Evolutionary conservation across 2,797 vertebrate genomes (phyloP).

Genomic region (Acestrorhynchus altus): DNA sequence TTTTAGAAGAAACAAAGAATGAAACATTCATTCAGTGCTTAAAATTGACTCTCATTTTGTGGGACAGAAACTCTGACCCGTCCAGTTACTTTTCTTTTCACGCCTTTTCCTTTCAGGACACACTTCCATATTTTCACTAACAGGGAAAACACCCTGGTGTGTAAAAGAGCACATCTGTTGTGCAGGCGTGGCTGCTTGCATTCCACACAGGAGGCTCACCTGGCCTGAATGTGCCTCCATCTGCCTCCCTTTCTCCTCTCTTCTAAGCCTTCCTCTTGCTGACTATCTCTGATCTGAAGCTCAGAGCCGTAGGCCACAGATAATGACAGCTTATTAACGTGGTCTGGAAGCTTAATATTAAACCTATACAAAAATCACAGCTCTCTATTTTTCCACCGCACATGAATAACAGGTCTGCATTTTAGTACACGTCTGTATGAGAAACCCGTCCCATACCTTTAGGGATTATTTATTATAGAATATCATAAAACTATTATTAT

Average conservation of each 20-base stretch:
- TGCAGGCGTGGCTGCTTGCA: slow-evolving; percentile 55
- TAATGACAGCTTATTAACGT: not conserved
- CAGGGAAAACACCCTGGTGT: not conserved
- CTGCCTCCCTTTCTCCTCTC: slow-evolving; percentile 33
- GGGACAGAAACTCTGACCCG: not conserved
- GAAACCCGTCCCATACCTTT: no score
- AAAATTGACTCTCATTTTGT: no score
- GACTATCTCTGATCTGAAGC: not conserved
- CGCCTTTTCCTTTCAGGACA: not conserved
- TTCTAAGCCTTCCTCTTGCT: not conserved
- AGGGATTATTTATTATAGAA: no score
- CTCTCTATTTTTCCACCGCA: not conserved
- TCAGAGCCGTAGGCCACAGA: not conserved
- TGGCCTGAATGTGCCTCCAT: slow-evolving; percentile 48
- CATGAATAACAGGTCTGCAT: not conserved
- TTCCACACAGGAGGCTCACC: slow-evolving; percentile 56
- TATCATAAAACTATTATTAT: no score
- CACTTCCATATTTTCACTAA: slow-evolving; percentile 23
- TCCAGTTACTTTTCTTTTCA: not conserved
- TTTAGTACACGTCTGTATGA: not conserved
- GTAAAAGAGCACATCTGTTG: slow-evolving; percentile 63
- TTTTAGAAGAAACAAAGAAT: no score
- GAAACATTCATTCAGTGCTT: no score
- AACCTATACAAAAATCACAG: not conserved
- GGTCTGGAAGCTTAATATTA: not conserved